These are phyloP conservation scores for Nothocercus nigrocapillus DNA, from an alignment of 2,113 vertebrate genomes.

Conservation along the genomic window DNA sequence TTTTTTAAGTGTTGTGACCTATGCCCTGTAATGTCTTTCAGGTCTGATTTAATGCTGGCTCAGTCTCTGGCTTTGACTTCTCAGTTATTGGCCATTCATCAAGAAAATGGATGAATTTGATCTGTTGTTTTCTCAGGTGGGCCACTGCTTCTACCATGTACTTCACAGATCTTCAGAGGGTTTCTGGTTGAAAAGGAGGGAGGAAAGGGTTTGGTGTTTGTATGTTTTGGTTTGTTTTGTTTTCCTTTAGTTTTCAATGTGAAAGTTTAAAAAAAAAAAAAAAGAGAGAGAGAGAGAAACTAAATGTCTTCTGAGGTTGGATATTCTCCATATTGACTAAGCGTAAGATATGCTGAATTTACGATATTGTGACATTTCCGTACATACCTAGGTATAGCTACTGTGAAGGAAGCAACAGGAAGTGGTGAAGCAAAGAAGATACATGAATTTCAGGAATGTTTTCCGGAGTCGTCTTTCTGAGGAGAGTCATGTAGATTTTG, in stretches of 20 bases:
- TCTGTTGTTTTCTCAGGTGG: constrained; percentile 34
- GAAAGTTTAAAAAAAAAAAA: background rate
- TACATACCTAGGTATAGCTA: rapidly evolving
- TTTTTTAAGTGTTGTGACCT: constrained; percentile 62
- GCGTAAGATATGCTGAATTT: background rate
- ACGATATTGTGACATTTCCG: background rate
- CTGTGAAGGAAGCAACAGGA: background rate
- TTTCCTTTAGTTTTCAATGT: background rate
- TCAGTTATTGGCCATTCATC: constrained; percentile 63
- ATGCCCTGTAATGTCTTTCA: constrained; percentile 54
- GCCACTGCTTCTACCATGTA: background rate
- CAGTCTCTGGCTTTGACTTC: constrained; percentile 48
- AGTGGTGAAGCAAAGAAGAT: background rate
- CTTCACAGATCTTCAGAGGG: background rate
- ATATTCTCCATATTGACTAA: background rate
- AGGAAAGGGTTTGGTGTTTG: too few species aligned
- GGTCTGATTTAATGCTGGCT: constrained; percentile 67
- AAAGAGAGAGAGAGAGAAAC: too few species aligned
- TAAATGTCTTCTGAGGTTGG: background rate
- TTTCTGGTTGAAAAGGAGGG: background rate
- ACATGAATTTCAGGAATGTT: background rate
- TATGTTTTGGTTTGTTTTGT: background rate
- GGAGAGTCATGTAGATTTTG: background rate
- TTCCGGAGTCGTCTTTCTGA: background rate
- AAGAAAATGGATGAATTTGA: constrained; percentile 50